Evolutionary conservation across 2,888 invertebrate genomes (phyloP), one percentile per base, ranked within the genome.

Genomic region (Synanthedon vespiformis): DNA sequence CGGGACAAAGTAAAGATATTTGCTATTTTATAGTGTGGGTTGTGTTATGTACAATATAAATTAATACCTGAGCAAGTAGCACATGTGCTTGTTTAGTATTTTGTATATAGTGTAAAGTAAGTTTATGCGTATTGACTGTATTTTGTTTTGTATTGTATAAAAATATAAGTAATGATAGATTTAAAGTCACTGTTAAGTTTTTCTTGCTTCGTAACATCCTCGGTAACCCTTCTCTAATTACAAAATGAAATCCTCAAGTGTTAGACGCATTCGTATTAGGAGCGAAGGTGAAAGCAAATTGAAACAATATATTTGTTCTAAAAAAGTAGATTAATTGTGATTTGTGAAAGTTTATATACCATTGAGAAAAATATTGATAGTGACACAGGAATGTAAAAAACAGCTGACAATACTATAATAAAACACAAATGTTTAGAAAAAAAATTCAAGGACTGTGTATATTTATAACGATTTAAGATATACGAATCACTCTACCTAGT

Each of bases 331-430:
- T 50, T 53, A 51, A 14, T 13, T 14, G 44, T 13, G 44, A 44
- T 13, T 13, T 44, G 44, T 44, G 44, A 14, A 44, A 34, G 34
- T 34, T 44, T 44, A 44, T 22, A 22, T 44, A 34, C 44, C 57
- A 61, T 62, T 70, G 67, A 62, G 60, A 67, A 64, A 64, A 27
- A 70, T 67, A 69, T 68, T 68, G 68, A 67, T 71, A 70, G 66
- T 65, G 62, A 74, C 71, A 77, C 79, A 79, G 77, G 73, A 81
- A 79, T 74, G 80, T 74, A 80, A 71, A 34, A 75, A 80, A 72
- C 83, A 82, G 80, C 82, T 78, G 86, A 87, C 86, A 87, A 87
- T 87, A 87, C 80, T 85, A 87, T 70, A 73, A 72, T 84, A 77
- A 71, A 76, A 76, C 76, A 77, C 71, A 80, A 75, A 75, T 70